phyloP scores from a whole-genome alignment of 2,888 invertebrate genomes.

The Rhagonycha lutea region DNA sequence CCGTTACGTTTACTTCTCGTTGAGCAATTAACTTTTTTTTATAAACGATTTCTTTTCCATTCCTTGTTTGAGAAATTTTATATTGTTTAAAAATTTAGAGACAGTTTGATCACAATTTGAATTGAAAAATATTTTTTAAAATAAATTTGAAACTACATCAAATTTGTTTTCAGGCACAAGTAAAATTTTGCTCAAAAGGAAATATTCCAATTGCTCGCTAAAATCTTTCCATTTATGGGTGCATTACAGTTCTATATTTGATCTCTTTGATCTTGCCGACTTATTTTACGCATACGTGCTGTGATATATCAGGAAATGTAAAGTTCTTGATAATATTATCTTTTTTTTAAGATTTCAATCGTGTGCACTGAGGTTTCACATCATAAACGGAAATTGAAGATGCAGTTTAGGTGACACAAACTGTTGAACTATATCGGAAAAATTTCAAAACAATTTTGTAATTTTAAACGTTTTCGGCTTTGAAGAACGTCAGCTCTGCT shows the following conservation, averaged over 20 bases:
- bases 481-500: background rate
- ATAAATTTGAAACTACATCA: background rate
- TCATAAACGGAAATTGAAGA: background rate
- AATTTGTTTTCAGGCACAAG: background rate
- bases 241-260: slow-evolving; percentile 24
- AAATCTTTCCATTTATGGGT: slow-evolving; percentile 18
- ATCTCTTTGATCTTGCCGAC: slow-evolving; percentile 26
- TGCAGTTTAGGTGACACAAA: background rate
- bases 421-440: background rate
- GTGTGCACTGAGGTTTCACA: background rate
- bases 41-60: background rate
- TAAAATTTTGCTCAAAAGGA: background rate
- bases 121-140: background rate
- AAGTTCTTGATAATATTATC: background rate
- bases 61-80: background rate
- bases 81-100: background rate
- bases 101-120: background rate
- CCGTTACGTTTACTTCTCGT: background rate
- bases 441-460: background rate
- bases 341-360: background rate
- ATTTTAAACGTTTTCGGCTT: background rate
- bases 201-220: background rate
- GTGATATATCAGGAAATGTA: slow-evolving; percentile 11
- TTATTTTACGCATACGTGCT: slow-evolving; percentile 24
- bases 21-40: background rate